A percentile compares a stretch with the other conserved stretches of the same genome.
Conservation (phyloP, 2,888 invertebrate species). For the Odiellus spinosus region DNA sequence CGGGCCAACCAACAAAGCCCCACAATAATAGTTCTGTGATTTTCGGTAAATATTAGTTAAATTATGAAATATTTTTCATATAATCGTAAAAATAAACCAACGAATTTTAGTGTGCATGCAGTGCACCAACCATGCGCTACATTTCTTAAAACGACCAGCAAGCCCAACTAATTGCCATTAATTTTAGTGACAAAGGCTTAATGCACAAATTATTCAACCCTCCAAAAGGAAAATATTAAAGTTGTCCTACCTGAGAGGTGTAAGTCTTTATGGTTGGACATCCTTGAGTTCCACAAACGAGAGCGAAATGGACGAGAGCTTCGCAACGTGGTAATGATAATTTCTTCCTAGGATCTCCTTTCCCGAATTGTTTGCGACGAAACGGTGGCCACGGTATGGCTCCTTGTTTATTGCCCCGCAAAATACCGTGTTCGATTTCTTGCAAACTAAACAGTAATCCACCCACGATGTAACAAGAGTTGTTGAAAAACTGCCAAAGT, state of each 20-base stretch:
- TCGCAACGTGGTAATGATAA: constrained; percentile 30
- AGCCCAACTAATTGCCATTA: no score
- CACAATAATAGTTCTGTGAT: no score
- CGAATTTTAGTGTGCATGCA: no score
- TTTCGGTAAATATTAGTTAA: no score
- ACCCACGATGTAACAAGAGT: constrained; percentile 33
- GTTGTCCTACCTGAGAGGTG: constrained; percentile 25
- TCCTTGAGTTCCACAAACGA: constrained; percentile 35
- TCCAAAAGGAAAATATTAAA: no score
- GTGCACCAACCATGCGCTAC: no score
- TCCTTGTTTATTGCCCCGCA: constrained; percentile 33
- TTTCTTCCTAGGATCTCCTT: constrained; percentile 29
- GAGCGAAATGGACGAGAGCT: constrained; percentile 35
- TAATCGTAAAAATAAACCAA: no score
- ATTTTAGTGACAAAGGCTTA: no score
- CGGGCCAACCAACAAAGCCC: no score
- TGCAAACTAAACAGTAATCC: constrained; percentile 34
- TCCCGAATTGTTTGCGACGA: constrained; percentile 25
- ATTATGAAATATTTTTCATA: no score
- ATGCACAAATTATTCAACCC: no score
- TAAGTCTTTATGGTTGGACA: constrained; percentile 35
- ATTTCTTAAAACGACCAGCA: no score
- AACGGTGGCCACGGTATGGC: constrained; percentile 26
- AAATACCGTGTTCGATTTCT: constrained; percentile 36
- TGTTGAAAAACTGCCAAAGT: constrained; percentile 35